These are phyloP conservation scores for Xenus cinereus DNA, from an alignment of 2,113 vertebrate species.

Conservation along the genomic window DNA sequence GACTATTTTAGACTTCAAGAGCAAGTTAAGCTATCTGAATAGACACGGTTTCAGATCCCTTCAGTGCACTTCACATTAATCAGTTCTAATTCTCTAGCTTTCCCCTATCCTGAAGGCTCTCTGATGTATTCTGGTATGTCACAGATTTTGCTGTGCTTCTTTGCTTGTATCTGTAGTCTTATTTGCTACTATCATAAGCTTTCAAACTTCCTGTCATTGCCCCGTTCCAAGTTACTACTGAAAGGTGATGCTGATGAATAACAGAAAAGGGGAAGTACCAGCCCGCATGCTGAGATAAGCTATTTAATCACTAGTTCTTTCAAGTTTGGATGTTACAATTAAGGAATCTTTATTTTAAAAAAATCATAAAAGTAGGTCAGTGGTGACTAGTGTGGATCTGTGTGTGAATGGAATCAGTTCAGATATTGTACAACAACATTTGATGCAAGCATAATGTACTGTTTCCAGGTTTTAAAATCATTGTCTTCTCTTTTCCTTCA, in stretches of 20 bases:
- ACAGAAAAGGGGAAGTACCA: background rate
- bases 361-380: background rate
- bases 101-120: background rate
- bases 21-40: background rate
- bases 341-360: background rate
- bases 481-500: background rate
- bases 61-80: background rate
- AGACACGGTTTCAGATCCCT: slow-evolving; percentile 2
- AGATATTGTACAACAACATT: background rate
- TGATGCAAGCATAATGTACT: background rate
- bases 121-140: background rate
- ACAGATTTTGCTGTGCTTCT: background rate
- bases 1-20: slow-evolving; percentile 38
- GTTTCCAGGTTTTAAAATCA: background rate
- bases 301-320: background rate
- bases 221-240: background rate
- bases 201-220: background rate
- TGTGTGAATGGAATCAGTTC: background rate
- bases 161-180: background rate
- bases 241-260: background rate
- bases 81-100: background rate
- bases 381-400: background rate
- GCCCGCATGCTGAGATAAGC: background rate
- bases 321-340: background rate
- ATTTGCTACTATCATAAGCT: background rate